Conservation (phyloP, 2,113 vertebrate genomes). For the Ciconia boyciana region DNA sequence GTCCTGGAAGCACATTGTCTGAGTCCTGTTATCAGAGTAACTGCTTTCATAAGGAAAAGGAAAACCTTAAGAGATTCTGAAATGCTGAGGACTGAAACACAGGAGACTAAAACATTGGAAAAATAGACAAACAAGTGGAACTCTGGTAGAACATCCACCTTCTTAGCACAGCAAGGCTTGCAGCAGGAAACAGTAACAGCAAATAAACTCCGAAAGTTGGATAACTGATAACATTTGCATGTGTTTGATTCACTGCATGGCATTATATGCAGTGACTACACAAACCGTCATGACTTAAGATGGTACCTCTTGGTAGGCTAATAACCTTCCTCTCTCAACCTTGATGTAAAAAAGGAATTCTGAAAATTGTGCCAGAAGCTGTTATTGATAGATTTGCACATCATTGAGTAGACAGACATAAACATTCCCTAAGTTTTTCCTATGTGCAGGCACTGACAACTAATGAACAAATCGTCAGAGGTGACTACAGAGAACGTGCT, state of each 20-base stretch:
- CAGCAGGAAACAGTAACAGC: neutral
- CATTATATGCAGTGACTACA: neutral
- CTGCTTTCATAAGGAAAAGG: neutral
- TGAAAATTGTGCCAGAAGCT: neutral
- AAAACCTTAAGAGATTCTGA: neutral
- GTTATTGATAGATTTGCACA: neutral
- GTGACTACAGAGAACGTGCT: neutral
- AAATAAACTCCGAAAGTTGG: neutral
- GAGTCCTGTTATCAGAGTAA: neutral
- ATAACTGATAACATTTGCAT: neutral
- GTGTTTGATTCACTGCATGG: neutral
- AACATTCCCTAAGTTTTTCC: neutral
- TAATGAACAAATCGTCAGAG: neutral
- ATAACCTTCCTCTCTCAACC: neutral
- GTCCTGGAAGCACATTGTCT: neutral
- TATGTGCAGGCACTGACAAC: neutral
- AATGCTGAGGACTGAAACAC: neutral
- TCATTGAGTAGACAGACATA: neutral
- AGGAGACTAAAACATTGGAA: neutral
- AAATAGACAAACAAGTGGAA: neutral
- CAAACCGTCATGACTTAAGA: neutral
- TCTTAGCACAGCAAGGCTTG: neutral
- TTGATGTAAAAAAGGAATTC: neutral
- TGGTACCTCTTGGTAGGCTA: neutral
- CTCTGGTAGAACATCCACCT: neutral